A percentile compares a stretch with the other conserved stretches of the same genome.
Evolutionary conservation across 2,113 vertebrate species (phyloP).

Genomic region (Prinia subflava): DNA sequence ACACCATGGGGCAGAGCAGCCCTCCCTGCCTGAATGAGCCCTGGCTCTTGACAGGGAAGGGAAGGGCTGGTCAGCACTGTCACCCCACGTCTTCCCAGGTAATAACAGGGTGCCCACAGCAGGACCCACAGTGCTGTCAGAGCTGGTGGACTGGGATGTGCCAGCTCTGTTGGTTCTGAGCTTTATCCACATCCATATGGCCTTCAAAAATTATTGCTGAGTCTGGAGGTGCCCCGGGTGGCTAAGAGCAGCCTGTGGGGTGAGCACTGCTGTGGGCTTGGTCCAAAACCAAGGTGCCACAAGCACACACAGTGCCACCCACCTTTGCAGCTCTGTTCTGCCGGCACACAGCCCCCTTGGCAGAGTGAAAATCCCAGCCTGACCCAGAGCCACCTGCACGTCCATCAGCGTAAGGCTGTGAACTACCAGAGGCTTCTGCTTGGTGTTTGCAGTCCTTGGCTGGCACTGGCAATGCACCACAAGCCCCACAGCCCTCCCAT

Average conservation of each 20-base stretch:
- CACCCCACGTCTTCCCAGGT: accelerated
- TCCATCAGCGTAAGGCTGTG: not conserved
- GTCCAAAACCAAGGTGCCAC: not conserved
- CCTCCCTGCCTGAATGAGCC: accelerated
- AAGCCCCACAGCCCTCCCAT: not conserved
- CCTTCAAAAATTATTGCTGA: not conserved
- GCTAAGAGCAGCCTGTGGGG: not conserved
- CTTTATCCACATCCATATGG: not conserved
- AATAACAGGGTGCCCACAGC: not conserved
- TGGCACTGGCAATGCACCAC: accelerated
- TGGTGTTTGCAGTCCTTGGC: not conserved
- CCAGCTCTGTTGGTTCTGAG: not conserved
- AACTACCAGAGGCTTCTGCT: not conserved
- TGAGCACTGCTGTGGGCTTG: not conserved
- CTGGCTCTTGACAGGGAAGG: not conserved
- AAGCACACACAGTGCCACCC: accelerated
- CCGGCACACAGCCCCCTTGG: accelerated
- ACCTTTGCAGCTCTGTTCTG: not conserved
- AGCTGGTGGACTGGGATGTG: not conserved
- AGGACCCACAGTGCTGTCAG: accelerated
- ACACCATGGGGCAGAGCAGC: accelerated
- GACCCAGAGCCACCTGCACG: not conserved
- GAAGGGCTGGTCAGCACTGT: not conserved
- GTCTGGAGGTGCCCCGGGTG: not conserved
- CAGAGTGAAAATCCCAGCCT: not conserved